Conservation (phyloP, 2,888 invertebrate genomes). For the Apamea sordens region DNA sequence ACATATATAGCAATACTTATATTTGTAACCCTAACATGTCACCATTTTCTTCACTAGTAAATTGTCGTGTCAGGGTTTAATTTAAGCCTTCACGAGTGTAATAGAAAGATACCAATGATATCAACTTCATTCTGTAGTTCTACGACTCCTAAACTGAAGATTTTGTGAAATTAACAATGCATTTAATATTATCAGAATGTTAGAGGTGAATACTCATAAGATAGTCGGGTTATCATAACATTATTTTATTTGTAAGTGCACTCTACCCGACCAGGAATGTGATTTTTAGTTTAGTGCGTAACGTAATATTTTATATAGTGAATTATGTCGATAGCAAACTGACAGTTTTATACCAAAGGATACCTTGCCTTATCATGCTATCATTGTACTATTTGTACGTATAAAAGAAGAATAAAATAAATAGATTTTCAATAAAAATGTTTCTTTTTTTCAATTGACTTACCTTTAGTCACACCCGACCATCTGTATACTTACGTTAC, state of each 20-base stretch:
- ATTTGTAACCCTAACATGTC: background rate
- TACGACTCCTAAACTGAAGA: background rate
- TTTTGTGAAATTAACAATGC: constrained; percentile 14
- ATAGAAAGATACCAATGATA: background rate
- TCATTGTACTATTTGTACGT: constrained; percentile 15
- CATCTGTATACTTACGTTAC: background rate
- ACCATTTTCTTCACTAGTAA: background rate
- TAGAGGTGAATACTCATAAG: constrained; percentile 41
- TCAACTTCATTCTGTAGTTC: background rate
- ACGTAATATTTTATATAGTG: background rate
- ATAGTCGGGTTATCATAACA: constrained; percentile 6
- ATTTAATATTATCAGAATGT: constrained; percentile 40
- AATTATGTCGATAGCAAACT: constrained; percentile 17
- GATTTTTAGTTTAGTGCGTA: constrained; percentile 34
- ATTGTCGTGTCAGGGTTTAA: background rate
- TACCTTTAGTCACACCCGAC: background rate
- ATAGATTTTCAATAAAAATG: constrained; percentile 1
- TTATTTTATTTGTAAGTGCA: constrained; percentile 4
- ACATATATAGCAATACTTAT: background rate
- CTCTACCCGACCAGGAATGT: constrained; percentile 12
- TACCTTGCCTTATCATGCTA: constrained; percentile 16
- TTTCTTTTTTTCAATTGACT: background rate
- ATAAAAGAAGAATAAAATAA: constrained; percentile 18
- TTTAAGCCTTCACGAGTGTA: background rate
- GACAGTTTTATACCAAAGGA: constrained; percentile 45